phyloP scores from a whole-genome alignment of 2,113 vertebrate species.

The Caranx ignobilis region DNA sequence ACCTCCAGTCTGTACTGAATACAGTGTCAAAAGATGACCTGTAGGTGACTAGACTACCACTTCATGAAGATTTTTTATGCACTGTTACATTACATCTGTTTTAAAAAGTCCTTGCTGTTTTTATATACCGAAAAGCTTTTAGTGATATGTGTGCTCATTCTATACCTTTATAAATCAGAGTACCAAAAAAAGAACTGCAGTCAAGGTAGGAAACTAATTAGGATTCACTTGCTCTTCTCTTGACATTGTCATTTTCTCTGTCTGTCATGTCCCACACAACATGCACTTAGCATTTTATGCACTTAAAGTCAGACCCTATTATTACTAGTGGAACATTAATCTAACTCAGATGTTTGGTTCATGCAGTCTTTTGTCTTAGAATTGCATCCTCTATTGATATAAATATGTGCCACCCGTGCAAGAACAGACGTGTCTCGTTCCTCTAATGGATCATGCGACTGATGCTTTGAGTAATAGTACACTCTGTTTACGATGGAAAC shows the following conservation, averaged over 20 bases:
- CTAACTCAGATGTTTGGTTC: background rate
- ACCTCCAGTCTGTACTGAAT: background rate
- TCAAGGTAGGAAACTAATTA: background rate
- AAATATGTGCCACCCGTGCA: background rate
- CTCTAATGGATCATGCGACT: background rate
- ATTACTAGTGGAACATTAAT: slow-evolving; percentile 8
- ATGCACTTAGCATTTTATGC: background rate
- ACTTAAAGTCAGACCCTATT: background rate
- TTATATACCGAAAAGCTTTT: background rate
- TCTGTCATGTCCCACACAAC: background rate
- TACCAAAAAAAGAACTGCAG: background rate
- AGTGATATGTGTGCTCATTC: background rate
- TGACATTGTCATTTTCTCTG: background rate
- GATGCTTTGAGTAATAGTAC: background rate
- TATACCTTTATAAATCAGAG: background rate
- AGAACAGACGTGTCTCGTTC: background rate
- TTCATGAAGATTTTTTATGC: background rate
- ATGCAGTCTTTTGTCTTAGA: slow-evolving; percentile 1
- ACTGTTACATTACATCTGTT: background rate
- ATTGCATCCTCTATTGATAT: slow-evolving; percentile 5
- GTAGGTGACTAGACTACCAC: background rate
- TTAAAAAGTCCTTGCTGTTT: background rate
- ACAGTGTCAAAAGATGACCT: background rate
- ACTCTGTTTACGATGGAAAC: background rate
- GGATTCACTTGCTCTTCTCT: background rate